These are phyloP conservation scores for Gryllus longicercus DNA, from an alignment of 2,888 invertebrate genomes.

Conservation along the genomic window DNA sequence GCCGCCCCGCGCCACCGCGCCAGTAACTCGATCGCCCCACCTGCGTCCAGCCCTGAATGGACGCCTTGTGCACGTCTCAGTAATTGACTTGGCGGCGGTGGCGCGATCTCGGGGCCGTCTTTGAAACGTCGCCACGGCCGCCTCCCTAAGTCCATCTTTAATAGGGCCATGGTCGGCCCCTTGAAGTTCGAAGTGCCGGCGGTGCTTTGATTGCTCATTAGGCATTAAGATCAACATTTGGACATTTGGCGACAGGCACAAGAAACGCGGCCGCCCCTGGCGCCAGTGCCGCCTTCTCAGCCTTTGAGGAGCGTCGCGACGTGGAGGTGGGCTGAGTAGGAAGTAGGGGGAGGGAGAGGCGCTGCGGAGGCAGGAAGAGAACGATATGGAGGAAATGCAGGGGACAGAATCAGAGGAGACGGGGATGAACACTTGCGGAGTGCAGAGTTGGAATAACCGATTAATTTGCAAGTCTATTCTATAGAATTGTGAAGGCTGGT, in stretches of 20 bases:
- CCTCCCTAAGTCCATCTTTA: neutral
- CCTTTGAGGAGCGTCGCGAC: neutral
- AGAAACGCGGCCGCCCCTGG: neutral
- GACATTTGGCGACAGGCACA: constrained; percentile 20
- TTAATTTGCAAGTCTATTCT: too few species aligned
- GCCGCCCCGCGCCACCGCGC: neutral
- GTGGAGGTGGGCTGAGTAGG: too few species aligned
- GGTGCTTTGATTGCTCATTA: constrained; percentile 28
- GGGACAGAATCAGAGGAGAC: too few species aligned
- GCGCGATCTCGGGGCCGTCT: constrained; percentile 17
- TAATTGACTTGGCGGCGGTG: constrained; percentile 17
- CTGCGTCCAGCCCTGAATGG: constrained; percentile 17
- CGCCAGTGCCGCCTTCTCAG: neutral
- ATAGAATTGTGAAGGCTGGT: too few species aligned
- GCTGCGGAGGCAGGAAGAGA: too few species aligned
- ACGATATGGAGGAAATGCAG: too few species aligned
- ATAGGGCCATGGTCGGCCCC: neutral
- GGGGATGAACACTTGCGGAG: too few species aligned
- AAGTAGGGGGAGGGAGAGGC: too few species aligned
- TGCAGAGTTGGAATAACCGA: too few species aligned
- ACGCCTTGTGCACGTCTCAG: constrained; percentile 17
- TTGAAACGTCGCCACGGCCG: neutral
- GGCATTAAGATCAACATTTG: constrained; percentile 28
- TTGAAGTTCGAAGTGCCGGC: neutral
- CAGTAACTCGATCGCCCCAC: constrained; percentile 17